Base-by-base conservation (phyloP, 2,888 invertebrate genomes). In the Caenorhabditis sp. region DNA sequence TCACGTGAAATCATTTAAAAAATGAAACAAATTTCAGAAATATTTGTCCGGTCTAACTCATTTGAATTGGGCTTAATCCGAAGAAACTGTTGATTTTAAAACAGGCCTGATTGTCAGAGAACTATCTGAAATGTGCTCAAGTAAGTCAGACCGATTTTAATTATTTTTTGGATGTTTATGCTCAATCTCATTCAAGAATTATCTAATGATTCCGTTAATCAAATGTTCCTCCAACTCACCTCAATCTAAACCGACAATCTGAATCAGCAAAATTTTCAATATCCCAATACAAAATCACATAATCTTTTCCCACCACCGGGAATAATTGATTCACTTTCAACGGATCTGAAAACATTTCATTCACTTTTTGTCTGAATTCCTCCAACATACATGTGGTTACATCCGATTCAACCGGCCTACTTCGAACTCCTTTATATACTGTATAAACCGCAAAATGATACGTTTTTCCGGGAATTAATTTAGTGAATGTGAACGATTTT, bases 211-310 rank as follows among this genome's bases (percentile, higher is more conserved):
- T 62, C 8, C 31, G 1, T 56, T 27, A 10, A 20, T 14, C 1
- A 50, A 14, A 61, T 17, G 10, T 50, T 25, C 1, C 21, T 31
- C 8, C 8, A 27, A 27, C 14, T 8, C 27, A 85, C 85, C 81
- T 81, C 31, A 86, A 61, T 61, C 86, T 70, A 67, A 83, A 86
- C 31, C 83, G 73, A 63, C 81, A 81, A 54, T 85, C 83, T 53
- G 82, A 83, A 67, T 86, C 85, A n/a, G 84, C 84, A 49, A 85
- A 82, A 71, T 86, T 86, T 58, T 85, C 86, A 53, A 86, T 82
- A 52, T 85, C 84, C 86, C 86, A 86, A 63, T 78, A 83, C 14
- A 86, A 73, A 7, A 81, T 73, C 7, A 78, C 85, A 64, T 86
- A 86, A 36, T 85, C 85, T 17, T 80, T 78, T 23, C 86, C 86